Evolutionary conservation across 2,888 invertebrate species (phyloP), one percentile per base, ranked within the genome.

Genomic region (Cactoblastis cactorum): DNA sequence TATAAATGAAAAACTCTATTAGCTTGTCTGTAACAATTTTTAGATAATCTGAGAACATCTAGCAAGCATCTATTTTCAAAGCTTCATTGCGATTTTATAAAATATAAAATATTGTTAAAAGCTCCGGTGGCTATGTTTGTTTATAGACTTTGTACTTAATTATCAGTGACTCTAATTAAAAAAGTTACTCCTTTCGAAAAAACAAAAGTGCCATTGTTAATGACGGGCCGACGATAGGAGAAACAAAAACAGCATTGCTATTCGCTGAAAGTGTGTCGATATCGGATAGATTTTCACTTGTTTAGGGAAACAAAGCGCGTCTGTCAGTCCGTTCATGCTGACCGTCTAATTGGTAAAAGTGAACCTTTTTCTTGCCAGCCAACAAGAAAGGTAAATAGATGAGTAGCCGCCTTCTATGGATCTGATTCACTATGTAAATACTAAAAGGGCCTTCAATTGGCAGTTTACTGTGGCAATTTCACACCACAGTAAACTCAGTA

Each of bases 271-370:
- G 76, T 83, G 70, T 83, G 78, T 73, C 80, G 67, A 75, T 73
- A 72, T 69, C 70, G 61, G 71, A 63, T 68, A 70, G 68, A 77
- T 80, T 82, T 83, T 83, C 80, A 81, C 80, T 80, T 77, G 77
- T 81, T 83, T 80, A 74, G 46, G 77, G 74, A 81, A 84, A 86
- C 85, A 87, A 85, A 80, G 83, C 73, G 49, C 56, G 62, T 61
- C 67, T 83, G 76, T 78, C 63, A 63, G 61, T 57, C 63, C 62
- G 71, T 65, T 74, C 79, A 77, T 75, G 80, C 73, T 60, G 62
- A 63, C 65, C 57, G 69, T 69, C 71, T 86, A 88, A 88, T 88
- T 86, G 84, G 88, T 85, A 88, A 88, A 87, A 89, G 85, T 85
- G 74, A 77, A 74, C 77, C 74, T 82, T 80, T 83, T 77, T 76